Conservation (phyloP, 2,113 vertebrate species). For the Passerina amoena region DNA sequence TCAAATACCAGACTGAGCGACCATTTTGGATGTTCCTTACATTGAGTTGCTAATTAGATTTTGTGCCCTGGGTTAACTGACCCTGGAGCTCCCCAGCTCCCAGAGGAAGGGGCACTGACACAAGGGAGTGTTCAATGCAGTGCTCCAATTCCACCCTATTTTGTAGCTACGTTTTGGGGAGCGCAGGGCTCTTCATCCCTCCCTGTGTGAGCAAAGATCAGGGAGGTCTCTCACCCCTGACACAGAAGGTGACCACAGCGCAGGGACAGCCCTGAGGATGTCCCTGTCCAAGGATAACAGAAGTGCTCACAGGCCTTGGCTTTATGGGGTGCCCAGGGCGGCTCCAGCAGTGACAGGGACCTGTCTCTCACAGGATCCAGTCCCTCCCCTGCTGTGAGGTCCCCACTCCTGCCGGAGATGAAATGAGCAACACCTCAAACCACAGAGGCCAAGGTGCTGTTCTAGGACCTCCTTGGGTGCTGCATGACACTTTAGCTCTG, state of each 20-base stretch:
- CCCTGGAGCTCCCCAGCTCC: not conserved
- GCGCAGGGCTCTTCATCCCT: not conserved
- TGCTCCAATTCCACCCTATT: not conserved
- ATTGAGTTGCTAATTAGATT: not conserved
- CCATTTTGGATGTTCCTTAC: not conserved
- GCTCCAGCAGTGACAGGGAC: not conserved
- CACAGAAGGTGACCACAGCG: not conserved
- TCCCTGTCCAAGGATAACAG: not conserved
- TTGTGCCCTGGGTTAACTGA: not conserved
- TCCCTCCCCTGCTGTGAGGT: not conserved
- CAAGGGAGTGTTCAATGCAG: not conserved
- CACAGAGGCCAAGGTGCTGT: not conserved
- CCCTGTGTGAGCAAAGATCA: not conserved
- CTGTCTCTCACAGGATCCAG: not conserved
- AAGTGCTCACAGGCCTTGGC: not conserved
- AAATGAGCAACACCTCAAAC: not conserved
- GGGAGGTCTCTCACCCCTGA: too few species aligned
- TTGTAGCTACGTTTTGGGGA: rapidly evolving
- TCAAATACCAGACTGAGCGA: not conserved
- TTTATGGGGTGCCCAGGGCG: not conserved
- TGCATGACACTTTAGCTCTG: not conserved
- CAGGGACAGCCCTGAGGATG: too few species aligned
- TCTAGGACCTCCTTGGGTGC: not conserved
- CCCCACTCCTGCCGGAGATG: not conserved
- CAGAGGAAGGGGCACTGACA: not conserved